Base-by-base conservation (phyloP, 2,797 vertebrate species). In the Notoglanidium macrostoma region DNA sequence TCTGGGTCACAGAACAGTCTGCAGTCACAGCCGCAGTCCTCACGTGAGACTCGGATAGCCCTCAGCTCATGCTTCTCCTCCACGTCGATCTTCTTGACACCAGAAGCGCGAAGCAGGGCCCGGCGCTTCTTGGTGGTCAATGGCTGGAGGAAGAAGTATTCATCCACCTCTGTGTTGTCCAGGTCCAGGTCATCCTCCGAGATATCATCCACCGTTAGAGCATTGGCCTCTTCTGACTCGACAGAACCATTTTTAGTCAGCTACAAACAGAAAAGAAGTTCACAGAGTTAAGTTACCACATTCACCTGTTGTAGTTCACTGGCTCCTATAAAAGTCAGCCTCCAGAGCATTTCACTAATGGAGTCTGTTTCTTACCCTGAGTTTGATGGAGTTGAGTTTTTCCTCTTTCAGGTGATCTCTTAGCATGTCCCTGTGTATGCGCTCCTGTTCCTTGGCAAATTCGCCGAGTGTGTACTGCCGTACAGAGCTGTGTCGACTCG, bases 151-250 rank as follows among this genome's bases (percentile, higher is more conserved):
- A 99, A 99, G 95, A 99, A 99, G 93, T 99, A 99, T 92, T 99
- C 98, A 0, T 99, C 98, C n/a, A 99, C 98, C 92, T 99, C 98
- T 0, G 98, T 99, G 96, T 99, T 99, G 95, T 99, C 98, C 78
- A 99, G 95, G 90, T 99, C 98, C 65, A 99, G 97, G 91, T 99
- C 98, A 10, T 99, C 98, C 51, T 99, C 98, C 9, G 98, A 99
- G 93, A 99, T 98, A 95, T 99, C 98, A 88, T 99, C 98, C 57
- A 98, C 95, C 0, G 98, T 99, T 68, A 99, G 96, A 0, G 96
- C 95, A 91, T 95, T 97, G 10, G 98, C 98, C 94, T 99, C 98
- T 80, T 99, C 98, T 0, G 98, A 99, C 92, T 99, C 98, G 90
- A 98, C 96, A 0, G 98, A 98, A 91, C 98, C 98, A 0, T 99